Evolutionary conservation across 1,140 invertebrate species (phyloP), one percentile per base, ranked within the genome.

Genomic region (Sesamia nonagrioides): DNA sequence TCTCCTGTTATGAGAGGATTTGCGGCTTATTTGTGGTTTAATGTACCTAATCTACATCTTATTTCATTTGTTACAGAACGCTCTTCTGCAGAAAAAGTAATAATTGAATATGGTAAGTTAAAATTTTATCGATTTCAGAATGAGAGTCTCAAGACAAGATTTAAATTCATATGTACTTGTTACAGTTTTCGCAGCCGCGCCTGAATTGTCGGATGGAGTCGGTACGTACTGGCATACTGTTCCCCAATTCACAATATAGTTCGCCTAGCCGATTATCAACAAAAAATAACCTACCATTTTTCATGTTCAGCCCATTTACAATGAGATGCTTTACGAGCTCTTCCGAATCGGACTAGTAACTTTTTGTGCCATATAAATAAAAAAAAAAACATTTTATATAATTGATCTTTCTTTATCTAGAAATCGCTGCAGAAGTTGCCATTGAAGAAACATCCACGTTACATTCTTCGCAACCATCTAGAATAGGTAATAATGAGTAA

Each of bases 61-160:
- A n/a, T n/a, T n/a, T n/a, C n/a, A n/a, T n/a, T n/a, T 56, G 52
- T 56, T 56, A 15, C 52, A 56, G 52, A 56, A 56, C 9, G 5
- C 52, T 56, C 17, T 17, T 17, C 52, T 4, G 52, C 15, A 11
- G 48, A 50, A 50, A n/a, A n/a, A n/a, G 13, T 56, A 56, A 17
- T 56, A 8, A 7, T 56, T 56, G 18, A 56, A 21, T 17, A n/a
- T n/a, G n/a, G 52, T 56, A 56, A 56, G 18, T 56, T 56, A 56
- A 18, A 17, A 9, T 56, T 56, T 17, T 56, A 5, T 56, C 6
- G 4, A 17, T 18, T n/a, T 18, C 52, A 18, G 18, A 56, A 56
- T 18, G 21, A 18, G n/a, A 48, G 11, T 13, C 15, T 0, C 4
- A 48, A 48, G 15, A 48, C 9, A 15, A 37, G 0, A 13, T 8